Evolutionary conservation across 1,140 invertebrate genomes (phyloP), one percentile per base, ranked within the genome.

Genomic region (Microplitis demolitor): DNA sequence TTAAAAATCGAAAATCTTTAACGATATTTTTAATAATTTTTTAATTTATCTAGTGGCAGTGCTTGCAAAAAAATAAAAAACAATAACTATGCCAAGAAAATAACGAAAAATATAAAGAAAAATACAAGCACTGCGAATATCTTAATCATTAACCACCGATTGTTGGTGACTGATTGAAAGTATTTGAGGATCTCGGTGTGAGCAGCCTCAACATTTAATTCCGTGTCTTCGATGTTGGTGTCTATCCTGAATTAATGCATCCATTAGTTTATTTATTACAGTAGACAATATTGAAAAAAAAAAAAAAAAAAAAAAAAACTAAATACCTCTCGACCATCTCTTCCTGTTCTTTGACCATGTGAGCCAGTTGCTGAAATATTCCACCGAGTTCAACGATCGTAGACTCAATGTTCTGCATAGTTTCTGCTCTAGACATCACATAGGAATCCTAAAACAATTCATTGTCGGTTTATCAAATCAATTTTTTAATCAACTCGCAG

Each of bases 121-220:
- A 99, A 94, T 89, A 99, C 98, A 34, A 99, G 89, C 66, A 99
- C 95, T 68, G 93, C 98, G 89, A 99, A 99, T 73, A 99, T 94
- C 91, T 99, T 99, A 78, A 99, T 95, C 97, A 99, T 99, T 9
- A 99, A 89, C 95, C 97, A 99, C 79, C 98, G 91, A 88, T 99
- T 99, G 56, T 95, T 97, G 9, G 97, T 96, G 16, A 99, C 95
- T 24, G 95, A 97, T 87, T 97, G 96, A 85, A 99, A 99, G 88
- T 99, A 99, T 87, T 96, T 98, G 69, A 99, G 88, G 75, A 99
- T 96, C 89, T 99, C 97, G 16, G 93, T 90, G 84, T 99, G 98
- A 16, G 98, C 98, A 62, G 96, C 96, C 89, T 99, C 97, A 45
- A 99, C 96, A 88, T 99, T 99, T 78, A 99, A 83, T 84, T 96